phyloP scores from a whole-genome alignment of 2,888 invertebrate species.

The Phengaris alcon region DNA sequence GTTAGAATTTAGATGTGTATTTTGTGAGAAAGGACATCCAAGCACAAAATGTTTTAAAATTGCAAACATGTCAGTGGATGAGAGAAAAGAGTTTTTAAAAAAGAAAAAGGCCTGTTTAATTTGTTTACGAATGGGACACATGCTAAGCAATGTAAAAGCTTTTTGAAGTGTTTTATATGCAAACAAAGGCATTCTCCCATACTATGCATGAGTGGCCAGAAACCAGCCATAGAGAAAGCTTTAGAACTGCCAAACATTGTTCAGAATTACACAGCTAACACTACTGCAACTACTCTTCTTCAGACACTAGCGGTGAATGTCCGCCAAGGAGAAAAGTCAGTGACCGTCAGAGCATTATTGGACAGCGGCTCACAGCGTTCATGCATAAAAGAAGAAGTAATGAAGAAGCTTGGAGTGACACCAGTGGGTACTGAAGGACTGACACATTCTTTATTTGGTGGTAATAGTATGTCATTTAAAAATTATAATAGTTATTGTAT shows the following conservation, averaged over 20 bases:
- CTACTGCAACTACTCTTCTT: neutral
- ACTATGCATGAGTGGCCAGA: neutral
- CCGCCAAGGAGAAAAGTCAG: neutral
- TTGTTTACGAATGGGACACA: neutral
- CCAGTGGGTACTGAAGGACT: too few species aligned
- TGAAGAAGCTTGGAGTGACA: too few species aligned
- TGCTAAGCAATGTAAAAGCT: neutral
- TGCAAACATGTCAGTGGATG: too few species aligned
- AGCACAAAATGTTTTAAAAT: too few species aligned
- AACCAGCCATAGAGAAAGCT: neutral
- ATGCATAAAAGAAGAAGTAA: too few species aligned
- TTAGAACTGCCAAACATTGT: neutral
- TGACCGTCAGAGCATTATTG: neutral
- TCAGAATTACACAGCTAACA: neutral
- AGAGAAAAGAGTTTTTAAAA: too few species aligned
- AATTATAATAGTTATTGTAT: too few species aligned
- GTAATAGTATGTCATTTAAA: too few species aligned
- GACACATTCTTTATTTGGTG: too few species aligned
- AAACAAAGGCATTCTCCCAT: neutral
- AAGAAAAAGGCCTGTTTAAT: neutral
- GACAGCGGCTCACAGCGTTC: neutral
- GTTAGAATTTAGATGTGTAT: too few species aligned
- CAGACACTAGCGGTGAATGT: too few species aligned
- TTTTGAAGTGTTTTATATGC: neutral
- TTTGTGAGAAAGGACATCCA: too few species aligned